Base-by-base conservation (phyloP, 23 tunicate species). In the Trididemnum clinides region DNA sequence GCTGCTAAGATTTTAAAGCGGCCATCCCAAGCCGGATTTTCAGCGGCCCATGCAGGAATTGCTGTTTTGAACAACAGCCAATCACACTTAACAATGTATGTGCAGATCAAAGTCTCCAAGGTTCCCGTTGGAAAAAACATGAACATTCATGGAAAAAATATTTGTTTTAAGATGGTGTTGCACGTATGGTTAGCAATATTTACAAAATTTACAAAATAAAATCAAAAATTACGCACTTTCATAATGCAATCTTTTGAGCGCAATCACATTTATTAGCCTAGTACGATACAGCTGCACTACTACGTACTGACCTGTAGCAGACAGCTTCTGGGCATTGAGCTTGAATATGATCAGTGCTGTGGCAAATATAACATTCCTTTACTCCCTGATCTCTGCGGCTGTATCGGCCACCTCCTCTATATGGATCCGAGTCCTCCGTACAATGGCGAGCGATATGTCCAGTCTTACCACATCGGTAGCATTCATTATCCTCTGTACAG, bases 401-500 rank as follows among this genome's bases (percentile, higher is more conserved):
- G 23, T 2, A 1, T 50, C 74, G 74, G 18, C 65, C 49, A n/a
- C n/a, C n/a, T n/a, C 85, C 91, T 20, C 76, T 49, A 51, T 31
- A 22, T 6, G 79, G 38, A n/a, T 74, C 92, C 1, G 28, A 3
- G 51, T 94, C 98, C 33, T 89, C 91, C 0, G 89, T 30, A 64
- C 98, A 94, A 19, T 76, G 71, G 15, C 94, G 84, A 7, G 95
- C 87, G 20, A 91, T 25, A 44, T 94, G 98, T 15, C 98, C 98
- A 5, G 85, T 32, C 72, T 94, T 77, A 28, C 89, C 86, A 64
- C 98, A 94, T 26, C 90, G 62, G 81, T 89, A 94, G 85, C 98
- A 94, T 33, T 79, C 94, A 29, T 64, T 94, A 10, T 89, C 98
- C 36, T 89, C 94, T 0, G 95, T 80, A 58, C 98, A 94, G 38